These are phyloP conservation scores for Adoxophyes honmai DNA, from an alignment of 1,140 invertebrate genomes.

Conservation along the genomic window DNA sequence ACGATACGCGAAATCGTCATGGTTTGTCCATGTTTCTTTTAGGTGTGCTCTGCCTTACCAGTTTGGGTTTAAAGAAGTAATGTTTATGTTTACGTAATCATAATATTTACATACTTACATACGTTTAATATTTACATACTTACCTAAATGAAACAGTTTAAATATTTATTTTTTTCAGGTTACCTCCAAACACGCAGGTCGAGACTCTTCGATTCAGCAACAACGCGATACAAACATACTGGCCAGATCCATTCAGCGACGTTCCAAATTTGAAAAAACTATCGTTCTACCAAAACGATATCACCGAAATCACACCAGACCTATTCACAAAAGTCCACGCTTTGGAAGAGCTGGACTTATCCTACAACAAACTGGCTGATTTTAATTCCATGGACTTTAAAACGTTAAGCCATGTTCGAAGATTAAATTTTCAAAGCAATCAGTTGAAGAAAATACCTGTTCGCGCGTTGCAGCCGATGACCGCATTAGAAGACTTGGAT, in stretches of 20 bases:
- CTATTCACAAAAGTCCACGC: slow-evolving; percentile 56
- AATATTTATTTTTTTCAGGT: slow-evolving; percentile 41
- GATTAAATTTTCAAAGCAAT: slow-evolving; percentile 61
- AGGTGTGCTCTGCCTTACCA: no score
- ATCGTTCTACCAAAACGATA: slow-evolving; percentile 58
- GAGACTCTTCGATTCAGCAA: slow-evolving; percentile 58
- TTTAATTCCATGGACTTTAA: slow-evolving; percentile 62
- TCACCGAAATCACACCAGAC: slow-evolving; percentile 58
- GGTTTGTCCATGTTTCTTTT: no score
- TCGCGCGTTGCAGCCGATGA: slow-evolving; percentile 49
- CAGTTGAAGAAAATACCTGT: slow-evolving; percentile 54
- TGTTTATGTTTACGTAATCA: no score
- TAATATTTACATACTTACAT: no score
- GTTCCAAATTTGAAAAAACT: slow-evolving; percentile 56
- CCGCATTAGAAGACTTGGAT: slow-evolving; percentile 56
- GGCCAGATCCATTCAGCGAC: slow-evolving; percentile 63
- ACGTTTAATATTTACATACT: no score
- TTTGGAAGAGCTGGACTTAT: slow-evolving; percentile 74
- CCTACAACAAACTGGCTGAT: slow-evolving; percentile 70
- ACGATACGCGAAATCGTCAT: no score
- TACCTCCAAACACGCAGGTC: slow-evolving; percentile 60
- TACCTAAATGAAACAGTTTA: no score
- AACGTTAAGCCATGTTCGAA: slow-evolving; percentile 47
- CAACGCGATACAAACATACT: slow-evolving; percentile 64
- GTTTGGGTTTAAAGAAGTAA: no score